These are phyloP conservation scores for Myodes glareolus DNA, from an alignment of 2,113 vertebrate species.

Conservation along the genomic window DNA sequence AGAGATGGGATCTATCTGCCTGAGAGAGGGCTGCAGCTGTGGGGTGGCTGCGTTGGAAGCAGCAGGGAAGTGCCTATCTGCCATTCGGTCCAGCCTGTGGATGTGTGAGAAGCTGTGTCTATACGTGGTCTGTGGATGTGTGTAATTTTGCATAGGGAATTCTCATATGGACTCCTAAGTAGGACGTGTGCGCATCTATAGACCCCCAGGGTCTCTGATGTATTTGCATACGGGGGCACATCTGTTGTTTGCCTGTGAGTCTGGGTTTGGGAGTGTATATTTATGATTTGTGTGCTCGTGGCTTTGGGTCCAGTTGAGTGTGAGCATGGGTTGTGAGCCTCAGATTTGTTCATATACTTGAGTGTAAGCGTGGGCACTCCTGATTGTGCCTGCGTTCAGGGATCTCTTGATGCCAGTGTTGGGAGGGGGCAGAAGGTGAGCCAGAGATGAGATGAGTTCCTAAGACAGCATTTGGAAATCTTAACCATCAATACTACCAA, in stretches of 20 bases:
- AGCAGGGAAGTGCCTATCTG: neutral
- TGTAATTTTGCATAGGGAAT: neutral
- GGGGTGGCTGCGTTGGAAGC: slow-evolving; percentile 19
- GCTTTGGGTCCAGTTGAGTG: neutral
- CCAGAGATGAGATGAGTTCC: neutral
- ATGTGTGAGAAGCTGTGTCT: neutral
- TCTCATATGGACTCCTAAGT: neutral
- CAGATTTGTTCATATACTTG: neutral
- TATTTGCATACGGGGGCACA: neutral
- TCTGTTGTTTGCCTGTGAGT: neutral
- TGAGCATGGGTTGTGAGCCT: neutral
- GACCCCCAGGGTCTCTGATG: neutral
- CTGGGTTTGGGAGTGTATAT: neutral
- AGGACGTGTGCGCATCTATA: neutral
- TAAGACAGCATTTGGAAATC: neutral
- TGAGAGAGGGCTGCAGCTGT: slow-evolving; percentile 47
- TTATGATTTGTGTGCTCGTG: neutral
- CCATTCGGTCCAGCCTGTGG: slow-evolving; percentile 28
- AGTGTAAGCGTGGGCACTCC: neutral
- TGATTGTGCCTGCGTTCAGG: neutral
- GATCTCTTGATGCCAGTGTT: neutral
- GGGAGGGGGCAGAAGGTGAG: neutral
- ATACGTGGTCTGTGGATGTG: neutral
- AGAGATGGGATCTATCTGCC: slow-evolving; percentile 32
- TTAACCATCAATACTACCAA: neutral